Evolutionary conservation across 2,113 vertebrate species (phyloP), one percentile per base, ranked within the genome.

Genomic region (Tragulus kanchil): DNA sequence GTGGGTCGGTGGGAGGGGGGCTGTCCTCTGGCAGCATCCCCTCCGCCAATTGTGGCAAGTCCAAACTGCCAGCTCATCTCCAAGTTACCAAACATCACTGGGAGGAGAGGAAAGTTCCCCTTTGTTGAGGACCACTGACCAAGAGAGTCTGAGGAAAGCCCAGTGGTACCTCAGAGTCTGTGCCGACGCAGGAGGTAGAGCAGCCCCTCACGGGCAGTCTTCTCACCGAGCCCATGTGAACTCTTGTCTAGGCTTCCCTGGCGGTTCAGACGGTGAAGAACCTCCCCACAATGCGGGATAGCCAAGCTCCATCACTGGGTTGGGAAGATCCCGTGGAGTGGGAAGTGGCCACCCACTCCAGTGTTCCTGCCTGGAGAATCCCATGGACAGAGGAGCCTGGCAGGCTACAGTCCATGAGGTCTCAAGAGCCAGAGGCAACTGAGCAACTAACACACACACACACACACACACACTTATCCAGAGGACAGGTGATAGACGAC

Each of bases 171-270:
- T 42, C 8, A 6, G 36, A 56, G 42, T 19, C 45, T 17, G 15
- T 2, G 1, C 42, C 4, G 23, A 58, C 3, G 59, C 36, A 56
- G 42, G 83, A 59, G 1, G 42, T 8, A 59, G 87, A 83, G 65
- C 2, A 21, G 10, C 8, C 1, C 36, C n/a, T 31, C 6, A 25
- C 0, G 12, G 0, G 0, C 1, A 8, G 48, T 31, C 28, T 62
- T 6, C 4, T 42, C 36, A 0, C 8, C 23, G 45, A 85, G 48
- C 64, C 58, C 15, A 45, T 1, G 3, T 42, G 31, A 88, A 31
- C 28, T 45, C 61, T 48, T 50, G 31, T 62, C 79, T 50, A 0
- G 69, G 69, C 69, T 45, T 73, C 36, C 69, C 36, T 45, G 36
- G 21, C 13, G 21, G 11, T 73, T 73, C 21, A 73, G 36, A 1